Evolutionary conservation across 2,888 invertebrate genomes (phyloP).

Genomic region (Synanthedon andrenaeformis): DNA sequence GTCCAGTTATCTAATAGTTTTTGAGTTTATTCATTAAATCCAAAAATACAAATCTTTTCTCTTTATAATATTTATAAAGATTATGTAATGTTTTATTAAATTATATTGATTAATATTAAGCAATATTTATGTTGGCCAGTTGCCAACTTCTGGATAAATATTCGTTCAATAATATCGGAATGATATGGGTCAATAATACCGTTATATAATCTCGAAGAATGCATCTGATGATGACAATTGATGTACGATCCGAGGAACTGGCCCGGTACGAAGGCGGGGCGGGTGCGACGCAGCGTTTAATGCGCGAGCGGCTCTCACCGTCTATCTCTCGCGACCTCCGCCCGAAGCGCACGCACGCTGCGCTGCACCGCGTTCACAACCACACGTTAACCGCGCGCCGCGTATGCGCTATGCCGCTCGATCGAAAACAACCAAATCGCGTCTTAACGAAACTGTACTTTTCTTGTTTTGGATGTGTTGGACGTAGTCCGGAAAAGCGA

Average conservation of each 20-base stretch:
- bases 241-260: constrained; percentile 53
- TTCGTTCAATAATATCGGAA: too few species aligned
- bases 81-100: too few species aligned
- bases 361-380: constrained; percentile 17
- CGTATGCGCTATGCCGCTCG: constrained; percentile 55
- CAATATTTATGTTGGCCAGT: too few species aligned
- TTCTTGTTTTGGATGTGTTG: constrained; percentile 44
- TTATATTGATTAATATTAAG: too few species aligned
- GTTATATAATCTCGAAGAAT: constrained; percentile 57
- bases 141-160: too few species aligned
- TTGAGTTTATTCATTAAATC: too few species aligned
- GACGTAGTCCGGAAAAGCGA: constrained; percentile 44
- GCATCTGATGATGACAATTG: constrained; percentile 59
- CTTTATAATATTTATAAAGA: too few species aligned
- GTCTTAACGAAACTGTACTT: constrained; percentile 39
- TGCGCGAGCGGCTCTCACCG: constrained; percentile 66
- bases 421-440: constrained; percentile 36
- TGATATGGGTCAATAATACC: constrained; percentile 46
- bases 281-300: constrained; percentile 25
- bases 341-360: constrained; percentile 60
- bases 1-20: too few species aligned
- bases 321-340: constrained; percentile 70
- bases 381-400: constrained; percentile 29
- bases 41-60: too few species aligned
- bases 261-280: constrained; percentile 34